These are phyloP conservation scores for Pristionchus entomophagus DNA, from an alignment of 2,888 invertebrate species.

Conservation along the genomic window DNA sequence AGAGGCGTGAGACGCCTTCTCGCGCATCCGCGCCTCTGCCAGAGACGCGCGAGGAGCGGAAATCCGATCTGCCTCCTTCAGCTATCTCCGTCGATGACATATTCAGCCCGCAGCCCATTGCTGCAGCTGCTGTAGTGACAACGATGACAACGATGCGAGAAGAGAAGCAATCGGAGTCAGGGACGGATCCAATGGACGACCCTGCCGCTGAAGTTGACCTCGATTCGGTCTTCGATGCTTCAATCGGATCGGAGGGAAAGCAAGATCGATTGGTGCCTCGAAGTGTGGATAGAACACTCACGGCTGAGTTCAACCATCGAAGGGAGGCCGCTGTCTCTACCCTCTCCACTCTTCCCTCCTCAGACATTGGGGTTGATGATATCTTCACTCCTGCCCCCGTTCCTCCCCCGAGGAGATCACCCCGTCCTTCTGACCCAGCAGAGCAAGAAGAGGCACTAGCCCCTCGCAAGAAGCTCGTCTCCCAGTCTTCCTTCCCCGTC, in stretches of 20 bases:
- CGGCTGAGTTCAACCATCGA: background rate
- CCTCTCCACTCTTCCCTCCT: background rate
- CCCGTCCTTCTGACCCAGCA: background rate
- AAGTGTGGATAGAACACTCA: background rate
- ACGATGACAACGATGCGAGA: background rate
- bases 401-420: background rate
- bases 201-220: constrained; percentile 7
- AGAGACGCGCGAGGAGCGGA: background rate
- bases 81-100: constrained; percentile 36
- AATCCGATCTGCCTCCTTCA: background rate
- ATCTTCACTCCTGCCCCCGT: background rate
- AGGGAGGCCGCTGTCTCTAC: background rate
- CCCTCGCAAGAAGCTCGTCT: background rate
- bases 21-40: background rate
- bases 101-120: background rate
- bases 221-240: background rate
- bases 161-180: background rate
- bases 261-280: background rate
- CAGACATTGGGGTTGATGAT: background rate
- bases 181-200: constrained; percentile 7
- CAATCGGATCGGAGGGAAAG: background rate
- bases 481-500: background rate
- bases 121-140: background rate
- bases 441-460: background rate
- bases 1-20: background rate